A percentile compares a stretch with the other conserved stretches of the same genome.
Evolutionary conservation across 2,888 invertebrate genomes (phyloP).

Genomic region (Diarsia rubi): DNA sequence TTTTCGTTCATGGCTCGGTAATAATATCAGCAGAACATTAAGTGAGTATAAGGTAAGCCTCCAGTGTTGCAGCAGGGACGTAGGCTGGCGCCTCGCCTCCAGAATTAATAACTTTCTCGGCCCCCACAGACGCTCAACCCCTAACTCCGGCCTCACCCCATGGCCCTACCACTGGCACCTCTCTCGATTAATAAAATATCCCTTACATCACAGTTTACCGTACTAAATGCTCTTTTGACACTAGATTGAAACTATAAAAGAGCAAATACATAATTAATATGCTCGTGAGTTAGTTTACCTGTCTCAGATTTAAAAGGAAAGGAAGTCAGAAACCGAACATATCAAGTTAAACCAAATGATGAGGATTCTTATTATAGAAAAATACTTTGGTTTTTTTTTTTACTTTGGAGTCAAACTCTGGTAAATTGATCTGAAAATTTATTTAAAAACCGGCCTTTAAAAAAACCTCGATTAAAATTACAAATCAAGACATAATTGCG

Average conservation of each 20-base stretch:
- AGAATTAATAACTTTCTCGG: slow-evolving; percentile 90
- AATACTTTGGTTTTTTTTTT: background rate
- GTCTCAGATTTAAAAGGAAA: background rate
- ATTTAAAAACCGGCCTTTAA: background rate
- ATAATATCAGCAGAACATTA: slow-evolving; percentile 87
- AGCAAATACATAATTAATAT: background rate
- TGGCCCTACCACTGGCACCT: slow-evolving; percentile 73
- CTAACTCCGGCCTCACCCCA: slow-evolving; percentile 71
- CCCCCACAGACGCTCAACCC: slow-evolving; percentile 74
- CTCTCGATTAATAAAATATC: slow-evolving; percentile 74
- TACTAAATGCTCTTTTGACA: slow-evolving; percentile 60
- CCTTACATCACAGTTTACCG: slow-evolving; percentile 60
- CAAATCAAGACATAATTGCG: background rate
- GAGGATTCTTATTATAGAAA: background rate
- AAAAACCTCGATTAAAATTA: background rate
- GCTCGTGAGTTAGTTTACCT: background rate
- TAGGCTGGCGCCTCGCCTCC: slow-evolving; percentile 89
- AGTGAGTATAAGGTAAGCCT: slow-evolving; percentile 88
- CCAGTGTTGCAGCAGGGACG: slow-evolving; percentile 87
- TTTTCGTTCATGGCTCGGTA: slow-evolving; percentile 73
- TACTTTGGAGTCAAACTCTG: background rate
- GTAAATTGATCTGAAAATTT: background rate
- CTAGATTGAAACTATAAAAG: background rate
- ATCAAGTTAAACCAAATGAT: background rate
- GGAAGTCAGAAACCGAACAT: background rate